These are phyloP conservation scores for Gallinago nigripennis DNA, from an alignment of 2,797 vertebrate species.

Conservation along the genomic window DNA sequence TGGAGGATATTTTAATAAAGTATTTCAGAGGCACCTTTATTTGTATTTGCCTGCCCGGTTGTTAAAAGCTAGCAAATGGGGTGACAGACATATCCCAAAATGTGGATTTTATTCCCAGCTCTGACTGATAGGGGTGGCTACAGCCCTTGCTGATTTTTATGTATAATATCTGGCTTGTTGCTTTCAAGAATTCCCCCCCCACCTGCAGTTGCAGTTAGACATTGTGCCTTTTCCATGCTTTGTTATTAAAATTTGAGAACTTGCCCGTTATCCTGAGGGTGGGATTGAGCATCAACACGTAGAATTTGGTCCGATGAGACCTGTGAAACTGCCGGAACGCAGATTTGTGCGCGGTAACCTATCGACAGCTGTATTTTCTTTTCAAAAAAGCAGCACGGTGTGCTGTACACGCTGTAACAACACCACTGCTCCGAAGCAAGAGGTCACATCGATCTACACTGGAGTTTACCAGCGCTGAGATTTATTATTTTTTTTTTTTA, in stretches of 20 bases:
- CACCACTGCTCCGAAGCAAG: conserved; percentile 26
- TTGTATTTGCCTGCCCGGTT: neutral
- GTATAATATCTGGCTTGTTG: accelerated
- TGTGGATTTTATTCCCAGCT: neutral
- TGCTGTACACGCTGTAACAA: neutral
- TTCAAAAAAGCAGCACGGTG: neutral
- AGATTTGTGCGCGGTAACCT: neutral
- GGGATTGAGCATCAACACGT: neutral
- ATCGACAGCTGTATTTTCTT: neutral
- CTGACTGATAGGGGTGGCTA: neutral
- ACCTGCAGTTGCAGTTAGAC: neutral
- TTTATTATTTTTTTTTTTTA: neutral
- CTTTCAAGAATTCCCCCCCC: neutral
- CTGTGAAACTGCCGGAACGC: neutral
- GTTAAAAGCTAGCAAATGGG: neutral
- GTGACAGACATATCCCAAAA: neutral
- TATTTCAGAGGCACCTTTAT: neutral
- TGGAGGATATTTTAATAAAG: neutral
- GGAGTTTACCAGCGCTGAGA: conserved; percentile 16
- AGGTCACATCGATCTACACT: conserved; percentile 44
- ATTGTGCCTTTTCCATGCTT: accelerated
- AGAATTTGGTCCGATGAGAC: neutral
- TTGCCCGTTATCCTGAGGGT: accelerated
- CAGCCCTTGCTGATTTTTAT: neutral
- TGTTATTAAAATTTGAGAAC: neutral